Percentiles rank a stretch among this genome's conserved stretches.
phyloP scores from a whole-genome alignment of 2,113 vertebrate genomes.

The Turdus rufiventris region DNA sequence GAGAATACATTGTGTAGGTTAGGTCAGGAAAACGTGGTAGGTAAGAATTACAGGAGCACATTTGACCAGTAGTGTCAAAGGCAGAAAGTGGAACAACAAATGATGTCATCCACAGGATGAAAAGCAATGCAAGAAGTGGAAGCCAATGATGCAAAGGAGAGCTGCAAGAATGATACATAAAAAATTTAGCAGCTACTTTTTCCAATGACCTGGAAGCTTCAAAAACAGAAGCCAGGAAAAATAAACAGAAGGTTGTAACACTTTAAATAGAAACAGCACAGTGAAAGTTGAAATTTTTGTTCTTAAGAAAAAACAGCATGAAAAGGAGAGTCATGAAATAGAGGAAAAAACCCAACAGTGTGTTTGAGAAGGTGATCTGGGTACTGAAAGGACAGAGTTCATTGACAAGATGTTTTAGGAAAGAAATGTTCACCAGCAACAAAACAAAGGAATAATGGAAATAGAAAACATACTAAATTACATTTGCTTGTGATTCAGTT shows the following conservation, averaged over 20 bases:
- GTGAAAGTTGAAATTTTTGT: not conserved
- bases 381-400: not conserved
- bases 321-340: not conserved
- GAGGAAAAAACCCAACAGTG: fast-evolving
- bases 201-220: not conserved
- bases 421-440: not conserved
- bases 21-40: not conserved
- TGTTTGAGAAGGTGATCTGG: not conserved
- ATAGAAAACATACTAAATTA: not conserved
- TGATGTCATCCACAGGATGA: not conserved
- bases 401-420: not conserved
- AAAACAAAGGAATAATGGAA: not conserved
- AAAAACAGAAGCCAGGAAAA: not conserved
- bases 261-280: not conserved
- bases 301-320: not conserved
- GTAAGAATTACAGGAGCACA: not conserved
- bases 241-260: not conserved
- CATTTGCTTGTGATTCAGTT: not conserved
- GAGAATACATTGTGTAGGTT: not conserved
- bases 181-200: not conserved
- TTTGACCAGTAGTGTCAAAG: not conserved
- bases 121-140: not conserved
- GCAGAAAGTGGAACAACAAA: not conserved
- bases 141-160: not conserved
- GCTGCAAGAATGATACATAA: not conserved